Conservation (phyloP, 2,797 vertebrate genomes). For the Alfaro cultratus region DNA sequence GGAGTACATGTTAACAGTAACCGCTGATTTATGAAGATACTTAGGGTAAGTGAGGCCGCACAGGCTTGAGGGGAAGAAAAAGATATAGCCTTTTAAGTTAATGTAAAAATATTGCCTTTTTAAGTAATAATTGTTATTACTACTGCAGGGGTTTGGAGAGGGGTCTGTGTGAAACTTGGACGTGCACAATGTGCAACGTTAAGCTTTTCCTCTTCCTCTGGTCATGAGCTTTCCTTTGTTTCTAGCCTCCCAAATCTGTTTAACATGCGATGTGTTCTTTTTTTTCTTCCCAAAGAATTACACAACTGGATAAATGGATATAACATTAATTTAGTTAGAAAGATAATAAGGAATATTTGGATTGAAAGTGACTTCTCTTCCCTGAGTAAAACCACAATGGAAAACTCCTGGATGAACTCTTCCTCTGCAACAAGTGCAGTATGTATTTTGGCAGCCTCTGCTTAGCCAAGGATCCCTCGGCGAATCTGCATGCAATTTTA, state of each 20-base stretch:
- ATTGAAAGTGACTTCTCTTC: conserved; percentile 18
- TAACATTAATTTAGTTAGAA: conserved; percentile 4
- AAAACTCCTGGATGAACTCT: conserved; percentile 72
- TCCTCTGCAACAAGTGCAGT: conserved; percentile 80
- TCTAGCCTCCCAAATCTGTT: conserved; percentile 40
- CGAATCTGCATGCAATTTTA: conserved; percentile 75
- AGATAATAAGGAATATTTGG: conserved; percentile 23
- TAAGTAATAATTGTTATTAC: conserved; percentile 87
- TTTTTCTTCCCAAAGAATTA: background rate
- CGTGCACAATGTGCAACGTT: conserved; percentile 51
- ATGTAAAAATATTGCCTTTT: conserved; percentile 90
- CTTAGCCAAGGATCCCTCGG: conserved; percentile 64
- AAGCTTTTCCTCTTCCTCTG: conserved; percentile 60
- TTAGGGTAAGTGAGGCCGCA: conserved; percentile 97
- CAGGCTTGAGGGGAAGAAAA: conserved; percentile 87
- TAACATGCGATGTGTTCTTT: conserved; percentile 1
- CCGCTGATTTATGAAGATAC: conserved; percentile 97
- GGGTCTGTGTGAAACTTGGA: conserved; percentile 60
- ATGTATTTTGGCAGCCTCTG: conserved; percentile 70
- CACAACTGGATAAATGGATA: background rate
- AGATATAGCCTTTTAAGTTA: conserved; percentile 94
- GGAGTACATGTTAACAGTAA: conserved; percentile 93
- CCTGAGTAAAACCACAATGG: conserved; percentile 48
- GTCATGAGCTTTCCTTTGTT: conserved; percentile 49
- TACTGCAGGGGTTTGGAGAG: conserved; percentile 64